Evolutionary conservation across 2,888 invertebrate species (phyloP), one percentile per base, ranked within the genome.

Genomic region (Hirtodrosophila trivittata): DNA sequence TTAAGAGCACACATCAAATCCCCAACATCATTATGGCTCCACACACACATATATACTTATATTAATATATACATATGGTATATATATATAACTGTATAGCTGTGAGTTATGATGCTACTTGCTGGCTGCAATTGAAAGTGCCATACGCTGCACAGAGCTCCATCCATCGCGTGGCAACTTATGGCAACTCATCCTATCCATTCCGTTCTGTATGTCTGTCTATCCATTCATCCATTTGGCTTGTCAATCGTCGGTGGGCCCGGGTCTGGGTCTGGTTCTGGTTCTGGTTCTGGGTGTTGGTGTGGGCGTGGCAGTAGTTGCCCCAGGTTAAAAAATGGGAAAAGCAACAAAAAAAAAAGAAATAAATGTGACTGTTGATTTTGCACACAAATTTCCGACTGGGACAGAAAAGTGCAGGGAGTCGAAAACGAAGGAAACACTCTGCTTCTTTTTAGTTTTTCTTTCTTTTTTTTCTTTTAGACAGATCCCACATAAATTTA

Each of bases 291-390:
- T n/a, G n/a, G n/a, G n/a, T n/a, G n/a, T n/a, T n/a, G 33, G 25
- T 13, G 3, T 10, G 49, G 60, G 58, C 58, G 57, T 54, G 58
- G 55, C 63, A 41, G 28, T 16, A 41, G 28, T 16, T 28, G 54
- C 45, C 57, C 30, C 72, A 67, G 71, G 67, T 54, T 72, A 28
- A 38, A 59, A 12, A 6, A 50, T 37, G 55, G 41, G 54, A 35
- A 59, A 10, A 18, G 5, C 2, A 6, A 6, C 30, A 30, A 30
- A 30, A 30, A 9, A 30, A 9, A 30, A 8, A 49, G 33, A 78
- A 65, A 72, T 69, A 55, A 75, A 78, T 77, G 69, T 60, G 70
- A 59, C 64, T 75, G 62, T 66, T 78, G 77, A 78, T 76, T 71
- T 56, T 71, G 70, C 77, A 70, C 70, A 76, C 39, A 56, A 21